These are phyloP conservation scores for Amblyopsis rosae DNA, from an alignment of 2,113 vertebrate species.

Conservation along the genomic window DNA sequence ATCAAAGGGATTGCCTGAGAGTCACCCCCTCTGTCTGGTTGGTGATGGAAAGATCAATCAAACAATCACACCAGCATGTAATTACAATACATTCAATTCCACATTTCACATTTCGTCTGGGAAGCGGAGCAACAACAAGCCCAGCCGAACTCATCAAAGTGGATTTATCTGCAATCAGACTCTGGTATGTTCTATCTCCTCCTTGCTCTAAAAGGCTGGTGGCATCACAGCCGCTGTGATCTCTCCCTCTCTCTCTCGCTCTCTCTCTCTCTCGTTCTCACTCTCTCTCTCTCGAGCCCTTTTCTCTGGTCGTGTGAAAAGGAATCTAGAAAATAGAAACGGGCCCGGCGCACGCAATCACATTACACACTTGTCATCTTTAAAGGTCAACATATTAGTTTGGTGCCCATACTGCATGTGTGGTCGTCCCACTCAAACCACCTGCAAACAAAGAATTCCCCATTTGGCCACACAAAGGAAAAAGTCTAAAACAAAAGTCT, in stretches of 20 bases:
- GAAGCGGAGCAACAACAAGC: conserved; percentile 26
- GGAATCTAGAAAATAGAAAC: conserved; percentile 48
- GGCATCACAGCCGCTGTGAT: conserved; percentile 49
- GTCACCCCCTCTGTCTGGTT: too few relatives aligned
- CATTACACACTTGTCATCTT: conserved; percentile 74
- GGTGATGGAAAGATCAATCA: background rate
- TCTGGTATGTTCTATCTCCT: conserved; percentile 47
- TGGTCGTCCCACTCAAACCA: conserved; percentile 21
- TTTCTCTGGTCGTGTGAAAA: conserved; percentile 38
- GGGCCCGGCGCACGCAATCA: conserved; percentile 46
- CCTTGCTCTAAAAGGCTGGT: conserved; percentile 42
- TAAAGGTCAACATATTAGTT: conserved; percentile 75
- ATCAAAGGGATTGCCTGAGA: too few relatives aligned
- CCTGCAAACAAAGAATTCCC: conserved; percentile 3
- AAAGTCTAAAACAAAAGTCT: background rate
- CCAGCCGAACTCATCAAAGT: conserved; percentile 45
- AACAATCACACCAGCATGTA: conserved; percentile 4
- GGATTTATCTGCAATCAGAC: conserved; percentile 58
- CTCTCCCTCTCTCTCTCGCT: conserved; percentile 34
- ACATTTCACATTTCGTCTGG: conserved; percentile 15
- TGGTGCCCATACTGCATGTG: conserved; percentile 25
- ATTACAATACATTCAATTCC: conserved; percentile 4
- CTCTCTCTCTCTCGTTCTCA: background rate
- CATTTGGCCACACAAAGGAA: background rate
- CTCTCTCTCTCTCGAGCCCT: conserved; percentile 22